Percentiles rank a stretch among this genome's conserved stretches.
Evolutionary conservation across 1,140 invertebrate species (phyloP).

Genomic region (Pollicipes pollicipes): DNA sequence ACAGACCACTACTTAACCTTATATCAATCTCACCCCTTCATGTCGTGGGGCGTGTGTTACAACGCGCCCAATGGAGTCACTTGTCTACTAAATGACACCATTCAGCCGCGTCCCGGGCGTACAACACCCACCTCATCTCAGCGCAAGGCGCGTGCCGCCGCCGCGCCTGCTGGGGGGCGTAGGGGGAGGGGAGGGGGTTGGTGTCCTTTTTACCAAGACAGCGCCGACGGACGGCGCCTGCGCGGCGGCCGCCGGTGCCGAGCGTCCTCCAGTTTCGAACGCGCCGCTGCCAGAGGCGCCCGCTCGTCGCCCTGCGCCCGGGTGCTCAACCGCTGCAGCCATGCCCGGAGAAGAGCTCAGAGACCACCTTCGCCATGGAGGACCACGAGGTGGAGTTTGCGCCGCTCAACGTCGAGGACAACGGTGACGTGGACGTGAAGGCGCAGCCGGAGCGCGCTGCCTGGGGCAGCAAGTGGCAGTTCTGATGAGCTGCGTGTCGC

Average conservation of each 20-base stretch:
- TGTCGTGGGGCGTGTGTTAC: no score
- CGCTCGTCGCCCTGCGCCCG: background rate
- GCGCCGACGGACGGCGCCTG: background rate
- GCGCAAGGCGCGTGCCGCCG: no score
- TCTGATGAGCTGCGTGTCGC: conserved; percentile 75
- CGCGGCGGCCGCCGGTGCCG: conserved; percentile 8
- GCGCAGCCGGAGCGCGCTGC: conserved; percentile 22
- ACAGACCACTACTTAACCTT: no score
- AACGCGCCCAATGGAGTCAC: no score
- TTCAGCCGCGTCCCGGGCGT: no score
- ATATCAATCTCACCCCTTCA: no score
- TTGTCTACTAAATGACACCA: no score
- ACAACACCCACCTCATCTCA: no score
- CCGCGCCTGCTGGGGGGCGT: no score
- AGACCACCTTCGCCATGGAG: conserved; percentile 15
- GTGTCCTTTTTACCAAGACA: no score
- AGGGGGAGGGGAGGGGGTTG: no score
- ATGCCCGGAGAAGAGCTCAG: conserved; percentile 15
- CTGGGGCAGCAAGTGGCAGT: conserved; percentile 52
- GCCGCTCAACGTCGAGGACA: conserved; percentile 18
- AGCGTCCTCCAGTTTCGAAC: background rate
- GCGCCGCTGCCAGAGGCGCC: no score
- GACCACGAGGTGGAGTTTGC: conserved; percentile 19
- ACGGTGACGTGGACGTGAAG: conserved; percentile 19
- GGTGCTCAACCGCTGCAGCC: background rate